Conservation (phyloP, 1,140 invertebrate genomes). For the Drosophila bocqueti region DNA sequence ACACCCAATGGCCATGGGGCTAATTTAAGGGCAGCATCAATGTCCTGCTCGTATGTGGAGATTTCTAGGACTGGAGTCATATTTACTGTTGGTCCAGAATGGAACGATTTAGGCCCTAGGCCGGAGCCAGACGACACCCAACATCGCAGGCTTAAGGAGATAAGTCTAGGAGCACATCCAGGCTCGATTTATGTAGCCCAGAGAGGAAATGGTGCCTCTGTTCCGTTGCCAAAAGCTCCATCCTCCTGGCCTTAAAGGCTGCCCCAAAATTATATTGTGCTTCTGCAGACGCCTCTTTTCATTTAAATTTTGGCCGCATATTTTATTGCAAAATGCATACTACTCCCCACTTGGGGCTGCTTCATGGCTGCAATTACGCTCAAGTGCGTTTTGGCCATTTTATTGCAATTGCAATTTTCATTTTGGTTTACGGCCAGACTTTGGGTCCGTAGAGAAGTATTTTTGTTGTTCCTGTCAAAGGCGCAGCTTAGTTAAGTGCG, state of each 20-base stretch:
- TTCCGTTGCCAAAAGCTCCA: constrained; percentile 29
- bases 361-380: constrained; percentile 73
- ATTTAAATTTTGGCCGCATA: constrained; percentile 77
- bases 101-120: constrained; percentile 56
- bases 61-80: constrained; percentile 48
- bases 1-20: constrained; percentile 43
- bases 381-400: constrained; percentile 73
- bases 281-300: constrained; percentile 37
- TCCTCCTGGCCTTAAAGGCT: constrained; percentile 31
- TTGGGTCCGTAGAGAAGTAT: constrained; percentile 9
- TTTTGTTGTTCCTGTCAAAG: constrained; percentile 38
- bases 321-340: constrained; percentile 68
- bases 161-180: constrained; percentile 51
- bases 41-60: constrained; percentile 32
- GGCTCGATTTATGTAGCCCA: constrained; percentile 60
- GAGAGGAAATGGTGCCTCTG: not conserved
- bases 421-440: constrained; percentile 27
- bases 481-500: constrained; percentile 64
- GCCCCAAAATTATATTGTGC: constrained; percentile 31
- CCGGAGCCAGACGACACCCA: constrained; percentile 16
- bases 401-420: constrained; percentile 68
- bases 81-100: constrained; percentile 39
- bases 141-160: constrained; percentile 44
- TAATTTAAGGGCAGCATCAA: constrained; percentile 60
- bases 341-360: constrained; percentile 35